Conservation (phyloP, 1,140 invertebrate genomes). For the Branchinecta lindahli region DNA sequence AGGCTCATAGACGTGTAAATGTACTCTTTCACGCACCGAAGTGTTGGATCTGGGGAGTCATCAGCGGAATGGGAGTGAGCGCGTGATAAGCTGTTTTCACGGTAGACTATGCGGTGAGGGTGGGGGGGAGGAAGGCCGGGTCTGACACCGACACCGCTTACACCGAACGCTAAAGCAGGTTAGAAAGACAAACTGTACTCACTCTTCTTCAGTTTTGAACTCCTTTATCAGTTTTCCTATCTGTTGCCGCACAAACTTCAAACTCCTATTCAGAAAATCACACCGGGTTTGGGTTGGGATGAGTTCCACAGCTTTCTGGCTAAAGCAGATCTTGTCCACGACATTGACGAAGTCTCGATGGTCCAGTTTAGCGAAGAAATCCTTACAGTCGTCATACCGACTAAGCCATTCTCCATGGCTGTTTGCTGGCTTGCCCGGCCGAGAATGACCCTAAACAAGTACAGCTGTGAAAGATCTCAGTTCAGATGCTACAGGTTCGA, state of each 20-base stretch:
- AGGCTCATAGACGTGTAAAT: too few species aligned
- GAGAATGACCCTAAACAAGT: neutral
- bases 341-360: neutral
- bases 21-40: neutral
- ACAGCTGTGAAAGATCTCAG: too few species aligned
- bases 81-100: neutral
- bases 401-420: neutral
- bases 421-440: neutral
- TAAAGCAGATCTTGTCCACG: neutral
- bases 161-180: neutral
- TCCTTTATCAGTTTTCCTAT: neutral
- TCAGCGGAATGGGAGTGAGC: neutral
- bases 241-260: neutral
- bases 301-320: neutral
- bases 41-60: neutral
- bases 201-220: neutral
- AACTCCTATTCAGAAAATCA: neutral
- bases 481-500: too few species aligned
- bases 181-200: neutral
- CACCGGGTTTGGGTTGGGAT: neutral
- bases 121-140: neutral
- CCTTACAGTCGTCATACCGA: neutral
- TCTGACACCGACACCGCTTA: neutral
- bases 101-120: neutral
- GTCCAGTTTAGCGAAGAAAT: neutral